Percentiles rank a stretch among this genome's conserved stretches.
These are phyloP conservation scores for Strigops habroptila DNA, from an alignment of 2,113 vertebrate species.

Conservation along the genomic window DNA sequence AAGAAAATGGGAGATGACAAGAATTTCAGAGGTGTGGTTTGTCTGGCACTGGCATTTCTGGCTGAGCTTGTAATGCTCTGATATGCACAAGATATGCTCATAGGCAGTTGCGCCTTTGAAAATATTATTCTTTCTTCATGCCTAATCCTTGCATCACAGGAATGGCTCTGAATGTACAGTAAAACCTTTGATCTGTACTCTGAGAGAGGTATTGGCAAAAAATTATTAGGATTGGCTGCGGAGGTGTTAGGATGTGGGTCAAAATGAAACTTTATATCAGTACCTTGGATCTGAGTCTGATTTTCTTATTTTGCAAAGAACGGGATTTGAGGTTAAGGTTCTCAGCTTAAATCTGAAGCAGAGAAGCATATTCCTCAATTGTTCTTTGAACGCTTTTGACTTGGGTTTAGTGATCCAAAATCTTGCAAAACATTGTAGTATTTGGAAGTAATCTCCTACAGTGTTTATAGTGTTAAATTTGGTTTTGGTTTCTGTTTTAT, in stretches of 20 bases:
- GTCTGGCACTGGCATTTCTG: not conserved
- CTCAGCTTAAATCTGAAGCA: not conserved
- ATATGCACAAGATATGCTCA: not conserved
- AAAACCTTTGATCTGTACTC: slow-evolving; percentile 15
- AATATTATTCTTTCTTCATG: not conserved
- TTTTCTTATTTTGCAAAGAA: not conserved
- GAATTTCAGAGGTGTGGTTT: slow-evolving; percentile 51
- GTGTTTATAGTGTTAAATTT: not conserved
- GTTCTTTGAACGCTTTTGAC: not conserved
- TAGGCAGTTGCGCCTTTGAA: slow-evolving; percentile 31
- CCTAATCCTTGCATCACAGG: not conserved
- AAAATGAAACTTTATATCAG: not conserved
- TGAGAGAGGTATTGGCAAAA: not conserved
- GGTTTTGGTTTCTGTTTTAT: slow-evolving; percentile 2
- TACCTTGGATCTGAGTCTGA: not conserved
- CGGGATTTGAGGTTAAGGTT: not conserved
- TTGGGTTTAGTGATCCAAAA: not conserved
- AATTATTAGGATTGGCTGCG: not conserved
- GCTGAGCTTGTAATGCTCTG: not conserved
- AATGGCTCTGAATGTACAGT: not conserved
- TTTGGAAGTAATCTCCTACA: not conserved
- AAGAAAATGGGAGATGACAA: slow-evolving; percentile 20
- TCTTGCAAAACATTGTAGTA: not conserved
- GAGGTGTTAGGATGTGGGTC: not conserved
- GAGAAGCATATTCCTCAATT: not conserved